Evolutionary conservation across 1,140 invertebrate genomes (phyloP), one percentile per base, ranked within the genome.

Genomic region (Lepeophtheirus salmonis): DNA sequence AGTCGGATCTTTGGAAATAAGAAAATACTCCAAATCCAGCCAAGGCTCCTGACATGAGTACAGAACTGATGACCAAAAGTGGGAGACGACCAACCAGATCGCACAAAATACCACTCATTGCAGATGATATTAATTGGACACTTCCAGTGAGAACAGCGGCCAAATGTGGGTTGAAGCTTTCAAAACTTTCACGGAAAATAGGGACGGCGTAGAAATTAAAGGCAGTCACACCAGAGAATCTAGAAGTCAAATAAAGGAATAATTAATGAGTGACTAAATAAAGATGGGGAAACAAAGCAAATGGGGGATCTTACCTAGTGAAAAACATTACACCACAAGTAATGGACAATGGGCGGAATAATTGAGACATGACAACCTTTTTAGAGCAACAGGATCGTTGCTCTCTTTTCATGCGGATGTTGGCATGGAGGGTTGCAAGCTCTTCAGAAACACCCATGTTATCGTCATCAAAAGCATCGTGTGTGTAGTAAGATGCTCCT

Each of bases 291-390:
- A n/a, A n/a, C n/a, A n/a, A 41, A n/a, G 30, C 30, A 41, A 41
- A 41, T 10, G 30, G 30, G 30, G 30, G n/a, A 41, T 2, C 16
- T 25, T 26, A 57, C 57, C 82, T 74, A 66, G 85, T 83, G 70
- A 88, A 86, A 70, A 86, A 81, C 83, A 87, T 86, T 50, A 86
- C 71, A 0, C 82, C 83, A 69, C 83, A 86, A 1, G 83, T 84
- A 56, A 85, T 84, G 53, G 84, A 71, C 10, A 84, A 79, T 3
- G 83, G 84, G 63, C 79, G 77, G 17, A 65, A 48, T n/a, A 68
- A 54, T 20, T 64, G 50, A 21, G 59, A 48, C 61, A 76, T 76
- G 63, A 16, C 60, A 49, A 63, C 56, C 64, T 50, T 64, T 62
- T 54, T 64, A 49, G 30, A 41, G 50, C 63, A 67, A 26, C 63